Base-by-base conservation (phyloP, 2,888 invertebrate species). In the Drosophila putrida region DNA sequence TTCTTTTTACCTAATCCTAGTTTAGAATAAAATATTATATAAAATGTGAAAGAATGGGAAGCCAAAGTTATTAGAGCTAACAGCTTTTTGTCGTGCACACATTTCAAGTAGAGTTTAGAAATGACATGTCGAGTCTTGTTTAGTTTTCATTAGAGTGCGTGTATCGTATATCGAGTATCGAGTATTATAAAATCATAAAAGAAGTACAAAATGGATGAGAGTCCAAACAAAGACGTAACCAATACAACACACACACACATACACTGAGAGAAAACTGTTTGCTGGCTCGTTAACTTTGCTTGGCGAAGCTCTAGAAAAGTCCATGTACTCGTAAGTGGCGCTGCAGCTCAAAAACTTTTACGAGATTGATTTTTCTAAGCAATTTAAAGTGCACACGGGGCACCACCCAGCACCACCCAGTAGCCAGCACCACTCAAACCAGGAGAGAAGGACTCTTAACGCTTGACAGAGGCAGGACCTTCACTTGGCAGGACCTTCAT, bases 361-460 rank as follows among this genome's bases (percentile, higher is more conserved):
- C 88, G 80, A 83, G 84, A 88, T 88, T 88, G 87, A 88, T 84
- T 88, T 84, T 83, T 83, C 89, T 86, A 80, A 88, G 87, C 89
- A 84, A 84, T 88, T 88, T 86, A 83, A 88, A 86, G 87, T 88
- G 83, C 69, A 78, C 53, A 70, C 62, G 55, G 49, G 55, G 49
- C 43, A 53, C 35, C 31, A 31, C 31, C 49, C 28, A 25, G 15
- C 38, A 20, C 9, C 43, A 9, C 50, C 4, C 6, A 15, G 25
- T 15, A 20, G 8, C 44, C 27, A 44, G 11, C n/a, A 13, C 13
- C 46, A 8, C 11, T 15, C 6, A 31, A 13, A 10, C 41, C 8
- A 20, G 39, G n/a, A 49, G 5, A 46, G 28, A 25, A 31, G 49
- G 8, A 55, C 64, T 35, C 44, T 39, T 55, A 39, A 43, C 35